Base-by-base conservation (phyloP, 2,113 vertebrate genomes). In the Callocephalon fimbriatum region DNA sequence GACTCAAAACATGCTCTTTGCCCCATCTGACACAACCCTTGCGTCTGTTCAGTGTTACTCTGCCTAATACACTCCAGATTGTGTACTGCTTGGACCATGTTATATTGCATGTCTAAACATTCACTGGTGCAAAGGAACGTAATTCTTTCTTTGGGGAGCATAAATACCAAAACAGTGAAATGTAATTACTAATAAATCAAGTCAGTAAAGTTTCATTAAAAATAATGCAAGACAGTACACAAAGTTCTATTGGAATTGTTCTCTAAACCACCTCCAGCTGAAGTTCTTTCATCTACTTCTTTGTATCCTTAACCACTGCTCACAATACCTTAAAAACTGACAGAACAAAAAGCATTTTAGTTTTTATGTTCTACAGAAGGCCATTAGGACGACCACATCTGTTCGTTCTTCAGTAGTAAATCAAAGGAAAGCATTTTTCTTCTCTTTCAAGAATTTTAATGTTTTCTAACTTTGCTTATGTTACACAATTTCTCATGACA, bases 321-420 rank as follows among this genome's bases (percentile, higher is more conserved):
- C 45, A 84, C 54, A 88, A 27, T 63, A 67, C 9, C 84, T 95
- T 79, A 92, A 96, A 92, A 95, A 86, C 23, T 84, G 83, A 53
- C 83, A 95, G 47, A 92, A 83, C 37, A 85, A 96, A 89, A 94
- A 56, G 45, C 21, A 18, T 56, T 96, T 97, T 75, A 42, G 45
- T 45, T 95, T 97, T 97, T 98, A 97, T 95, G 86, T 58, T 92
- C 90, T 74, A 71, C 96, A 85, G 87, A 96, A 92, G 96, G 94
- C 86, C 85, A 73, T 96, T 93, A 96, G 80, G 88, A 62, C n/a
- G 11, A 12, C 29, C 82, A 86, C 95, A 97, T 96, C 92, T 97
- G 93, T 76, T 97, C 84, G 56, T 50, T 80, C 5, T 72, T 85
- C 59, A 38, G 26, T 19, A 61, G 53, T 92, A 92, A 96, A 97